phyloP scores from a whole-genome alignment of 2,113 vertebrate species.

The Furnarius figulus region DNA sequence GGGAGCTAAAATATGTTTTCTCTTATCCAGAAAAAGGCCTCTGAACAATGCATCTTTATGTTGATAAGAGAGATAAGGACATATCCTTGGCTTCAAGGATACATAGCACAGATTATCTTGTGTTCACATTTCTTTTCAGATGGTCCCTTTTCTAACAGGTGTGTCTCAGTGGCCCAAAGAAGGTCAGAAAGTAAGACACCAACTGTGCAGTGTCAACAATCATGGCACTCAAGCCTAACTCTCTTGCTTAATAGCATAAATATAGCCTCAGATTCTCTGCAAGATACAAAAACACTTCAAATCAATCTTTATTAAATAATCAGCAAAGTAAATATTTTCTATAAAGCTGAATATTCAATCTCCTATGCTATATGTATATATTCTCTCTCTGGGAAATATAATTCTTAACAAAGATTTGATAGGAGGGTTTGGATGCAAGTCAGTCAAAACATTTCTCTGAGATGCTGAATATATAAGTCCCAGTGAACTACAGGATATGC shows the following conservation, averaged over 20 bases:
- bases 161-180: neutral
- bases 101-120: neutral
- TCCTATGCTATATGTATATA: neutral
- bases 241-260: neutral
- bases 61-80: neutral
- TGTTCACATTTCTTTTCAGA: neutral
- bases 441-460: neutral
- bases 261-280: neutral
- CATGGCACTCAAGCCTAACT: fast-evolving
- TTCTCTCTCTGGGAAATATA: neutral
- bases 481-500: neutral
- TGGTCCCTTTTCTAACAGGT: neutral
- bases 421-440: neutral
- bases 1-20: neutral
- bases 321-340: neutral
- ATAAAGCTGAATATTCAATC: neutral
- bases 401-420: neutral
- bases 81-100: neutral
- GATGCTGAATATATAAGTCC: neutral
- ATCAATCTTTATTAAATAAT: neutral
- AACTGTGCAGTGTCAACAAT: neutral
- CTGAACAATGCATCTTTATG: neutral
- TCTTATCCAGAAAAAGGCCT: neutral
- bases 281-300: neutral
- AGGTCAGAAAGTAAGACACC: neutral